Percentiles rank a stretch among this genome's conserved stretches.
Evolutionary conservation across 2,888 invertebrate genomes (phyloP).

Genomic region (Entomobrya multifasciata): DNA sequence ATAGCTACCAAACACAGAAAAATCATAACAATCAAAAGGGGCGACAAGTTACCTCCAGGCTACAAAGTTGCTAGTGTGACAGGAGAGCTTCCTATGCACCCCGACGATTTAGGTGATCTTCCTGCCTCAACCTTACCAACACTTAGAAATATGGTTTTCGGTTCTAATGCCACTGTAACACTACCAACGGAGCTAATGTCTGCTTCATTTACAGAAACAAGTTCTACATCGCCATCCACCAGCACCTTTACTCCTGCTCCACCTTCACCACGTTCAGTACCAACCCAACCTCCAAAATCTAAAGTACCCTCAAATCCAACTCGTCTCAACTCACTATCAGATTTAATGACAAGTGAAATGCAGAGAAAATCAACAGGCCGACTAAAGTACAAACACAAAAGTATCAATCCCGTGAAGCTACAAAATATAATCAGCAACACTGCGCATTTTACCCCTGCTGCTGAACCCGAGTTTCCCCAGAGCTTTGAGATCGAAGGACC

Average conservation of each 20-base stretch:
- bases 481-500: not conserved
- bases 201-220: not conserved
- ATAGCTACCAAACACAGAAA: not conserved
- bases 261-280: not conserved
- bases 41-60: not conserved
- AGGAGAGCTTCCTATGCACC: not conserved
- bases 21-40: not conserved
- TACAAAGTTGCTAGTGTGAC: not conserved
- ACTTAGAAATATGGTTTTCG: too few relatives aligned
- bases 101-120: too few relatives aligned
- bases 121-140: too few relatives aligned
- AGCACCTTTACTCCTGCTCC: not conserved
- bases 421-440: too few relatives aligned
- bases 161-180: not conserved
- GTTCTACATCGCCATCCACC: not conserved
- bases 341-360: not conserved
- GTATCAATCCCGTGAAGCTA: not conserved
- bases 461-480: too few relatives aligned
- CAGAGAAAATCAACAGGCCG: not conserved
- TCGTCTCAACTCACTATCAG: constrained; percentile 2
- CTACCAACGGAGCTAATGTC: not conserved
- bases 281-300: not conserved
- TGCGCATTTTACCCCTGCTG: too few relatives aligned
- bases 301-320: not conserved
- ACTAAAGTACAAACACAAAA: not conserved